phyloP scores from a whole-genome alignment of 2,888 invertebrate genomes.

The Epinotia ramella region DNA sequence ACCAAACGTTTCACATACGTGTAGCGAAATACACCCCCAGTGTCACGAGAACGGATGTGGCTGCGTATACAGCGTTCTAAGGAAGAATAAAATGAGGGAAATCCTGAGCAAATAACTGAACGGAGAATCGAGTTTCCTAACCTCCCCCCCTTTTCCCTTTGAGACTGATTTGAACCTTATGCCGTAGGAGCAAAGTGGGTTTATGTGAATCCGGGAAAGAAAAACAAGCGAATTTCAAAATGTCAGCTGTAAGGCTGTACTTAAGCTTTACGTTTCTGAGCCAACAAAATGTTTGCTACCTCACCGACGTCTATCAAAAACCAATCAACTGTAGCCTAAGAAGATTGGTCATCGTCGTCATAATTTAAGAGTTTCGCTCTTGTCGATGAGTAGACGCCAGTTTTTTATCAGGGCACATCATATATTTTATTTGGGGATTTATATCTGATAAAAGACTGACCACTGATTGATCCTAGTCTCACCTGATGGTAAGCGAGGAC shows the following conservation, averaged over 20 bases:
- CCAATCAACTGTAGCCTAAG: neutral
- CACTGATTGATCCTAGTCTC: no score
- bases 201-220: neutral
- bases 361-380: no score
- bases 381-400: no score
- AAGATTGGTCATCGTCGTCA: no score
- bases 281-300: constrained; percentile 1
- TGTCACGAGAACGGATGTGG: constrained; percentile 5
- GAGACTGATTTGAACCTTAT: neutral
- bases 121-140: constrained; percentile 4
- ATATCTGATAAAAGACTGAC: no score
- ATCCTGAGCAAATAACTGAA: constrained; percentile 18
- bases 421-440: no score
- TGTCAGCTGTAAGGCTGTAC: constrained; percentile 5
- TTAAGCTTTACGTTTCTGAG: constrained; percentile 6
- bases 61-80: neutral
- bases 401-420: no score
- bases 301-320: neutral
- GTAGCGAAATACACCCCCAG: neutral
- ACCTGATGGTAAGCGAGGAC: no score
- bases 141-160: neutral
- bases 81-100: constrained; percentile 18
- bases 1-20: neutral
- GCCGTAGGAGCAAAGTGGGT: neutral
- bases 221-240: constrained; percentile 4